A percentile compares a stretch with the other conserved stretches of the same genome.
phyloP scores from a whole-genome alignment of 2,888 invertebrate genomes.

The Endotricha flammealis region DNA sequence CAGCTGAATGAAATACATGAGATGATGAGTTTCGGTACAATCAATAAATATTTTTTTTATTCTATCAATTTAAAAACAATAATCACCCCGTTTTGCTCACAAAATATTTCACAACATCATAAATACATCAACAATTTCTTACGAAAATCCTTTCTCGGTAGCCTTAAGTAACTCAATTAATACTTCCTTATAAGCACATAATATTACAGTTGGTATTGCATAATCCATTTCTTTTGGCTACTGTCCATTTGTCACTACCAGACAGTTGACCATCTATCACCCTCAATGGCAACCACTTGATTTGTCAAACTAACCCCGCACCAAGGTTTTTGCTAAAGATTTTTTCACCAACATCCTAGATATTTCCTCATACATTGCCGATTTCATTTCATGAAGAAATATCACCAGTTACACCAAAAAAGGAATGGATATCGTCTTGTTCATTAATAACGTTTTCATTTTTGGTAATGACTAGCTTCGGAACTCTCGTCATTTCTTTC shows the following conservation, averaged over 20 bases:
- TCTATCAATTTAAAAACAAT: too few species aligned
- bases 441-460: neutral
- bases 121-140: too few species aligned
- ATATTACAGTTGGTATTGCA: slow-evolving; percentile 18
- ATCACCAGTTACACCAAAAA: neutral
- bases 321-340: slow-evolving; percentile 6
- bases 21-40: too few species aligned
- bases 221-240: slow-evolving; percentile 23
- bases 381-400: neutral
- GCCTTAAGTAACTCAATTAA: slow-evolving; percentile 9
- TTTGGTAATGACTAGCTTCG: slow-evolving; percentile 27
- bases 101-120: neutral
- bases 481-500: slow-evolving; percentile 30
- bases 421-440: slow-evolving; percentile 3
- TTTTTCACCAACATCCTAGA: neutral
- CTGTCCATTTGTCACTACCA: slow-evolving; percentile 28
- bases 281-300: slow-evolving; percentile 32
- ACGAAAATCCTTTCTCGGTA: too few species aligned
- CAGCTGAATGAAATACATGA: too few species aligned
- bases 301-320: slow-evolving; percentile 30
- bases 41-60: too few species aligned
- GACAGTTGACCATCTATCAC: slow-evolving; percentile 37
- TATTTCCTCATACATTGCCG: neutral
- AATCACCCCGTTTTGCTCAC: neutral
- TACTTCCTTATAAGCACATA: slow-evolving; percentile 2